phyloP scores from a whole-genome alignment of 2,797 vertebrate genomes.

The Sylvia borin region DNA sequence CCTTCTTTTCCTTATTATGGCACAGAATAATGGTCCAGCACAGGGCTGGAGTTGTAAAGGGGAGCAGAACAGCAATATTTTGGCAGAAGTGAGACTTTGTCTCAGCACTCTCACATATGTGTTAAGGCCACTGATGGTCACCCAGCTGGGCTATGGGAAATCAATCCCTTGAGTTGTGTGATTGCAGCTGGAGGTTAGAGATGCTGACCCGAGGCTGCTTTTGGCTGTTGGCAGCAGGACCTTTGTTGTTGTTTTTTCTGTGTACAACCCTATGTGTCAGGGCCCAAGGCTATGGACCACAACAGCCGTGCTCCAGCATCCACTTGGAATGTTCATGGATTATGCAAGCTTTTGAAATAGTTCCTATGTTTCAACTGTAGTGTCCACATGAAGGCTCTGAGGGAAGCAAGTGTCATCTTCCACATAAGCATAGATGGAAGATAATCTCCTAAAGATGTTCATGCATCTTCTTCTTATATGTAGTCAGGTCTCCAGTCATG shows the following conservation, averaged over 20 bases:
- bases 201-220: neutral
- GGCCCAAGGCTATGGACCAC: neutral
- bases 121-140: neutral
- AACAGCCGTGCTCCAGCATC: neutral
- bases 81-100: neutral
- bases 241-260: neutral
- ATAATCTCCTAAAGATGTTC: neutral
- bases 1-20: neutral
- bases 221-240: neutral
- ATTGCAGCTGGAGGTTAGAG: neutral
- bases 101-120: accelerated
- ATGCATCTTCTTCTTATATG: neutral
- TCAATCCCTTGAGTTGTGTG: neutral
- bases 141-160: neutral
- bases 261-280: accelerated
- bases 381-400: neutral
- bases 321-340: neutral
- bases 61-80: neutral
- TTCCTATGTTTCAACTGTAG: neutral
- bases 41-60: neutral
- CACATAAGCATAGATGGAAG: neutral
- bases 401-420: neutral
- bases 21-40: neutral
- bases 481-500: neutral
- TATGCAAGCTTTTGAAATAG: neutral